These are phyloP conservation scores for Gallinago jamesoni DNA, from an alignment of 2,113 vertebrate species.

Conservation along the genomic window DNA sequence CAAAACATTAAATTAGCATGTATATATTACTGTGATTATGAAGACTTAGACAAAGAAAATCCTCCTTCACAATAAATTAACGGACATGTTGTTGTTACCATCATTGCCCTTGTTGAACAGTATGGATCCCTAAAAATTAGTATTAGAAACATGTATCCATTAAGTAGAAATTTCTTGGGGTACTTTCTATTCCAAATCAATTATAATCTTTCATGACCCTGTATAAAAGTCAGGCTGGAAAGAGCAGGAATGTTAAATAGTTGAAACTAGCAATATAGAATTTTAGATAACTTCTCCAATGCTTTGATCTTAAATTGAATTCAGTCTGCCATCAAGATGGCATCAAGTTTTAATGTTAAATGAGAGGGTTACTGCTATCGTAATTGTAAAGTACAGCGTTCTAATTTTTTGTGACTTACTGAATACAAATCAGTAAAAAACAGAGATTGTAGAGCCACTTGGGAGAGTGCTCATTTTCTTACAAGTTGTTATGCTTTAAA, in stretches of 20 bases:
- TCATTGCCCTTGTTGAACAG: background rate
- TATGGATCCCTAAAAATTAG: background rate
- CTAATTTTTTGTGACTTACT: constrained; percentile 18
- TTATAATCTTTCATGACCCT: background rate
- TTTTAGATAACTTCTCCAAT: constrained; percentile 24
- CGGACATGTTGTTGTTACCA: background rate
- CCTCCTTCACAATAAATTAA: background rate
- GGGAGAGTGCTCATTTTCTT: background rate
- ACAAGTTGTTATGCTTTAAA: background rate
- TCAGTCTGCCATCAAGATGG: constrained; percentile 13
- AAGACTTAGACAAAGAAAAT: background rate
- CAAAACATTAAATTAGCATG: background rate
- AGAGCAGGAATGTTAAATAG: background rate
- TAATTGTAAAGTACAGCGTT: background rate
- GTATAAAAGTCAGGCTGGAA: background rate
- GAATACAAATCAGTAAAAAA: background rate
- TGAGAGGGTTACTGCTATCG: background rate
- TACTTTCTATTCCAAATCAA: constrained; percentile 8
- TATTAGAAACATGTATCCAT: background rate
- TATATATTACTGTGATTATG: background rate
- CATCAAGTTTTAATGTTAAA: constrained; percentile 44
- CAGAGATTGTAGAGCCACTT: background rate
- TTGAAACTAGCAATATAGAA: constrained; percentile 14
- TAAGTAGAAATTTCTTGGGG: background rate
- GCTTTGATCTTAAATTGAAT: constrained; percentile 65